Evolutionary conservation across 2,888 invertebrate genomes (phyloP), one percentile per base, ranked within the genome.

Genomic region (Melanostoma scalare): DNA sequence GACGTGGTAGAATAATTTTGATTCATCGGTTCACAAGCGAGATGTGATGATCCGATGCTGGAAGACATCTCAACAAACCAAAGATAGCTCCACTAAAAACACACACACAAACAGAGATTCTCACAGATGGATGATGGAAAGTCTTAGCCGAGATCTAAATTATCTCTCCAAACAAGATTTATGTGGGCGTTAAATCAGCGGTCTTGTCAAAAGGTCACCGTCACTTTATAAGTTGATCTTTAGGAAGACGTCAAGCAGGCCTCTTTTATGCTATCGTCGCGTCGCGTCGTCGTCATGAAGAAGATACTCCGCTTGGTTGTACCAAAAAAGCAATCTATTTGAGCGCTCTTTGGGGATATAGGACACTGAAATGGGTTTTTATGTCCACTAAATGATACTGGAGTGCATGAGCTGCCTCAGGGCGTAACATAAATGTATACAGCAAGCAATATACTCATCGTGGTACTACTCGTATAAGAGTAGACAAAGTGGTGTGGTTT

Each of bases 161-260:
- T 84, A 84, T 84, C 79, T 84, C 53, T 75, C 71, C 84, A 74
- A 84, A 84, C 78, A 84, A 84, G 84, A 79, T 53, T 67, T 79
- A 75, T 71, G 84, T 84, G 84, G 84, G 84, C 84, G 84, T 84
- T 79, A 78, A 84, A 84, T 84, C 79, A 78, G 79, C 84, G 84
- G 71, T 84, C 84, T 84, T 84, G 84, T 84, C 84, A 84, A 84
- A 84, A 84, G 84, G 84, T 84, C 84, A 79, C 84, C 78, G 79
- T 84, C 79, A 84, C 84, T 74, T 78, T 84, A 78, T 71, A 65
- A 63, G 69, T 69, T 74, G 84, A 78, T 84, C 78, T 78, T 69
- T 63, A 56, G 79, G 31, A 35, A 58, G 33, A 63, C 65, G 53
- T 38, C 61, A 71, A 40, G 38, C 68, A 69, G 61, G 65, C 33